Percentiles rank a stretch among this genome's conserved stretches.
These are phyloP conservation scores for Bergia sp. DNA, from an alignment of 92 coral and sea anemone genomes.

Conservation along the genomic window DNA sequence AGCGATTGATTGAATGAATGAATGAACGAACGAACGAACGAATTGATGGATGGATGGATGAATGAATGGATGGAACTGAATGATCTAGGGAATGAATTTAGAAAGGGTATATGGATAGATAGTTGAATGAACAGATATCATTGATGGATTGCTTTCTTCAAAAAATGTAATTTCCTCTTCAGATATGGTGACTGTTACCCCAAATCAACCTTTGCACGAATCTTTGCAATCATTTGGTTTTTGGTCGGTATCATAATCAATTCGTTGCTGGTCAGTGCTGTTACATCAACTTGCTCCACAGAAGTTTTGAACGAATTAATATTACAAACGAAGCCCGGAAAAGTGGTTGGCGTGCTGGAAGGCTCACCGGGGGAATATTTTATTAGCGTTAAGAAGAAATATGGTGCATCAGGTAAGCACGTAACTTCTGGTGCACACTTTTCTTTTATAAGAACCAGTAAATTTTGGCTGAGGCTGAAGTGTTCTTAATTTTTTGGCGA, in stretches of 20 bases:
- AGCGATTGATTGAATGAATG: too few species aligned
- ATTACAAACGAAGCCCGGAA: not conserved
- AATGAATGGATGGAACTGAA: too few species aligned
- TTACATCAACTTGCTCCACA: not conserved
- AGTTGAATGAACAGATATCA: too few species aligned
- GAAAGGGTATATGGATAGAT: too few species aligned
- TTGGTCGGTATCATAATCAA: not conserved
- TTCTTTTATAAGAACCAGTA: too few species aligned
- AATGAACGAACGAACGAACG: too few species aligned
- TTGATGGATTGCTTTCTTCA: too few species aligned
- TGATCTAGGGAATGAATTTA: too few species aligned
- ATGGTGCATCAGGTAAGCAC: slow-evolving; percentile 3
- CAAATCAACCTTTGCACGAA: not conserved
- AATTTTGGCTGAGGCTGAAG: too few species aligned
- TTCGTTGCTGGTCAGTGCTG: not conserved
- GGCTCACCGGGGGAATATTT: slow-evolving; percentile 1
- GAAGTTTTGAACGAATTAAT: not conserved
- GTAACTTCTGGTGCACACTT: not conserved
- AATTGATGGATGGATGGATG: too few species aligned
- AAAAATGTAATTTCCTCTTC: not conserved
- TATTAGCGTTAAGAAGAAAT: not conserved
- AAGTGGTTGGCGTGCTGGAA: not conserved
- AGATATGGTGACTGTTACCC: slow-evolving; percentile 13
- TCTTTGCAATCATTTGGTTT: not conserved
- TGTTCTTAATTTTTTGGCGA: too few species aligned